Base-by-base conservation (phyloP, 2,797 vertebrate species). In the Glyptemys insculpta region DNA sequence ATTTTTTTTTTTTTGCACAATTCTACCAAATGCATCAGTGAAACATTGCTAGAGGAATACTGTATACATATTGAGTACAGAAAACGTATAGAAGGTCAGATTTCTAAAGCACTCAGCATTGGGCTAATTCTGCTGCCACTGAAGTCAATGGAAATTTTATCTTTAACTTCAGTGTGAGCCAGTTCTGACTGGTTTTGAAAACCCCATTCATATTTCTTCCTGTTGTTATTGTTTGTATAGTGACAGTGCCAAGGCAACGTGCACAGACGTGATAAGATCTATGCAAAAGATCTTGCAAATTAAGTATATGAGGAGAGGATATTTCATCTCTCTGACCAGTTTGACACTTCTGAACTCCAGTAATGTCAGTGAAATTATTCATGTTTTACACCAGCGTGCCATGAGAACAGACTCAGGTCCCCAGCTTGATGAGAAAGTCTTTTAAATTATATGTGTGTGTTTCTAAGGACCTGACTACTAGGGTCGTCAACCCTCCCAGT, bases 271-370 rank as follows among this genome's bases (percentile, higher is more conserved):
- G 14, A 27, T 21, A 53, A 25, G 62, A 10, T 85, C 44, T 21
- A 25, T 56, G 0, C 37, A 49, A 29, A 79, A 83, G 21, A 6
- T 54, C 6, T 72, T 47, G 5, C 1, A 2, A 6, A n/a, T 54
- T 5, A 81, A 83, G 81, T 3, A 34, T 15, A 29, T 16, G 52
- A 74, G 79, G 18, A 83, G 12, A 44, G 52, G 49, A 2, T 50
- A 5, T 25, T 21, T 27, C 53, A 56, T 37, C 34, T 83, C 4
- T 37, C n/a, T 23, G 1, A 0, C 7, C 1, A 2, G 0, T 10
- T 56, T 72, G 81, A 59, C 12, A 41, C 2, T 5, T 81, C 12
- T 44, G 76, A 68, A 49, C 44, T 19, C 49, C 49, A 6, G 3
- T 41, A 57, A 41, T 21, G 54, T 83, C 5, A 83, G 52, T 68